Base-by-base conservation (phyloP, 2,113 vertebrate species). In the Cinclus cinclus region DNA sequence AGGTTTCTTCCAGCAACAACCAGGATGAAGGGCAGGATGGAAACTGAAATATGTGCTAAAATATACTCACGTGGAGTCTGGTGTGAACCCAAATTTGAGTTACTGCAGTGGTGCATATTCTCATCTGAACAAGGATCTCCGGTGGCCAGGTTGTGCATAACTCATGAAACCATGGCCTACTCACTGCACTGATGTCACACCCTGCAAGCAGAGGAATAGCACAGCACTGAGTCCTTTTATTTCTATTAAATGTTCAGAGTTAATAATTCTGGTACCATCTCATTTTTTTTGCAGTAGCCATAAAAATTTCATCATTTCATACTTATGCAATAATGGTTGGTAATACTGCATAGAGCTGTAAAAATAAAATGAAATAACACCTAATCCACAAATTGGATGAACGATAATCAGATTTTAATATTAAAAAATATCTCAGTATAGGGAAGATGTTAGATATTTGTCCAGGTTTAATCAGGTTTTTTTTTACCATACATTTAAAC, bases 321-420 rank as follows among this genome's bases (percentile, higher is more conserved):
- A 35, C 67, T 90, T 94, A 44, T 1, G 2, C 52, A n/a, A 7
- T 75, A 83, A 83, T 52, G 35, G 41, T 37, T 76, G 44, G 44
- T 87, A 84, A 68, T 87, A 52, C 20, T 68, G 37, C 25, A 68
- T 41, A 33, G 49, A 63, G 41, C 44, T 67, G 65, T 81, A 86
- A 81, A 95, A 94, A 67, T 67, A 81, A 94, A 86, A 92, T 37
- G 6, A 59, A 92, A 78, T 77, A 90, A 70, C 39, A 73, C 30
- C 28, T 90, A 80, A 93, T 62, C 50, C 68, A 90, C 49, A 83
- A 83, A 87, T 21, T 75, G 58, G 15, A 49, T 84, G 41, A 82
- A 71, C 0, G 33, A 68, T 50, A 90, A 90, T 94, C 20, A 10
- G 35, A 77, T 58, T 92, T 85, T 74, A 73, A 77, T 86, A 74